Evolutionary conservation across 2,113 vertebrate species (phyloP), one percentile per base, ranked within the genome.

Genomic region (Neoarius graeffei): DNA sequence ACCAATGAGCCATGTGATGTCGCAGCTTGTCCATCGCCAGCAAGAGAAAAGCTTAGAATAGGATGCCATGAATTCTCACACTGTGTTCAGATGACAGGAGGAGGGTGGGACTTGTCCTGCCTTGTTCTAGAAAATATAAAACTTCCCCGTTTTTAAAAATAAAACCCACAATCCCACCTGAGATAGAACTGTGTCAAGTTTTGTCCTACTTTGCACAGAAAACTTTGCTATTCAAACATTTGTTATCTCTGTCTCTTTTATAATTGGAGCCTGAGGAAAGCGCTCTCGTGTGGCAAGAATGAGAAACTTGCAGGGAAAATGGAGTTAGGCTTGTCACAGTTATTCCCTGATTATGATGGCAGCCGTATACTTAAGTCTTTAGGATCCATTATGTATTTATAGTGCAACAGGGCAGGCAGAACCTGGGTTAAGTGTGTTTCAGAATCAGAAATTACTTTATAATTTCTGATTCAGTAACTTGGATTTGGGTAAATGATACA

Each of bases 171-270:
- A 92, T 94, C 90, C 93, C 95, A 95, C 94, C 93, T 96, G 95
- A 95, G 94, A 95, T 91, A 87, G 93, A 95, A 93, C 94, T 88
- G 92, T 94, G 95, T 95, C 95, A 95, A 93, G 94, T 91, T 91
- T 89, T 90, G 95, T 90, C 95, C 96, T 94, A 96, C 92, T 96
- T 96, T 94, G 86, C 84, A 83, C 79, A 81, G 52, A 91, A 87
- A 92, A 94, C 92, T 94, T 93, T 89, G 88, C 85, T 88, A 85
- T 77, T 89, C 74, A 83, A 91, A 92, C 90, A 89, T 91, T 93
- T 91, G 90, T 92, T 92, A 91, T 91, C 88, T 85, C 81, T 89
- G 81, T 84, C 77, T 93, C 90, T 69, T 86, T 62, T 91, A 86
- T 93, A 94, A 93, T 93, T 94, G 92, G 92, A 90, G 87, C 66